These are phyloP conservation scores for Lepilemur septentrionalis DNA, from an alignment of 2,797 vertebrate genomes.

Conservation along the genomic window DNA sequence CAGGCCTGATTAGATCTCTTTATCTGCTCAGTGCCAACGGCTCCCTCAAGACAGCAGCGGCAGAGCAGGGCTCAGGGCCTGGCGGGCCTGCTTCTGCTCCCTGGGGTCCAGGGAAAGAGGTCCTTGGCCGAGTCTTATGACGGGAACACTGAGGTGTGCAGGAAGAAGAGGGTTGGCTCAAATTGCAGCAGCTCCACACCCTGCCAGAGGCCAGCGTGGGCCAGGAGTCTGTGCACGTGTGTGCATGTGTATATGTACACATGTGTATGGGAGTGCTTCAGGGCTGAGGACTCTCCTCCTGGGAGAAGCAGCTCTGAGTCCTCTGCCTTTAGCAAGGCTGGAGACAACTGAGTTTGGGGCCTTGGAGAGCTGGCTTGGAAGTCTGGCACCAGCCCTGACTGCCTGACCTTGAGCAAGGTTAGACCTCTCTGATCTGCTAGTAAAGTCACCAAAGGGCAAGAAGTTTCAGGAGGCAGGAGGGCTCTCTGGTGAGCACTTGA, in stretches of 20 bases:
- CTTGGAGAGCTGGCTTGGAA: not conserved
- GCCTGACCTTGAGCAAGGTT: not conserved
- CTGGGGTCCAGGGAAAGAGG: not conserved
- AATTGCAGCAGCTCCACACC: not conserved
- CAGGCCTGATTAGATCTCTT: slow-evolving; percentile 63
- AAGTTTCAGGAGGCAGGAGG: not conserved
- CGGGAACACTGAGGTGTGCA: not conserved
- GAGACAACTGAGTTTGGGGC: not conserved
- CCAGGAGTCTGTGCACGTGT: not conserved
- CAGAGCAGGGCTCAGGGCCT: not conserved
- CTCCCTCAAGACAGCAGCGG: not conserved
- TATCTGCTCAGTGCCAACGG: slow-evolving; percentile 48
- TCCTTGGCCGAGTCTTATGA: not conserved
- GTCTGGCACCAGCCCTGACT: not conserved
- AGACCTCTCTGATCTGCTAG: not conserved
- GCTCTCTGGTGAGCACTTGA: not conserved
- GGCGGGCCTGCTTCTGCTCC: not conserved
- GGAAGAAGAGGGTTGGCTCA: not conserved
- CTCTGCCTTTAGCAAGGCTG: not conserved
- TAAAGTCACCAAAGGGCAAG: not conserved
- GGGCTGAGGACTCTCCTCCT: not conserved
- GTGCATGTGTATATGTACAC: not conserved
- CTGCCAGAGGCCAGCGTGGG: not conserved
- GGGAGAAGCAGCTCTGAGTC: not conserved
- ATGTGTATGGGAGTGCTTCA: not conserved